Base-by-base conservation (phyloP, 2,113 vertebrate species). In the Brienomyrus longianalis region DNA sequence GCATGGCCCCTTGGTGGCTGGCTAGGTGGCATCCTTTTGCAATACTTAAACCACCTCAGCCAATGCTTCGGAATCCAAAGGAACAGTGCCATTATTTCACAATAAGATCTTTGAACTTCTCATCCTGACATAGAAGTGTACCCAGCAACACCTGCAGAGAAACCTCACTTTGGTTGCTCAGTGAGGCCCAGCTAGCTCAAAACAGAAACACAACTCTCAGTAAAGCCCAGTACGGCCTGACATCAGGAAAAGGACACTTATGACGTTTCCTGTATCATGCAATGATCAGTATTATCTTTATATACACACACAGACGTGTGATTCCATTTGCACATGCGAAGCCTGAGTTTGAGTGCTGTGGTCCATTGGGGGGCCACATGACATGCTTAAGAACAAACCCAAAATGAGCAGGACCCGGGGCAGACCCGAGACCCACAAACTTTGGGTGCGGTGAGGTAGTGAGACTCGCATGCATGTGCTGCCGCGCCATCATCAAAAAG, bases 401-500 rank as follows among this genome's bases (percentile, higher is more conserved):
- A 88, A 47, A 87, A 85, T 1, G 21, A 48, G 47, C 8, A n/a
- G 83, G 43, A n/a, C 43, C 19, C 19, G 39, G 48, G 15, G n/a
- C 10, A 7, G 17, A 51, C 31, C 54, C 3, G 1, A 56, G 51
- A 19, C 86, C 39, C 23, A 7, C 43, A 11, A 13, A 39, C 27
- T 62, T 88, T 88, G 86, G 86, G 21, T n/a, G 10, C 2, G 3
- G 87, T 23, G 39, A 54, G 83, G 50, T 23, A n/a, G 35, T n/a
- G 17, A n/a, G 35, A 66, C 48, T 56, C 43, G 59, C 85, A 84
- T 54, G 39, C 43, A 50, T 59, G 19, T 43, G 21, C 50, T 4
- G 87, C 91, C 95, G 94, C 94, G 95, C 95, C 91, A 59, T 92
- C 31, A 51, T 39, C 31, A n/a, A 43, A 86, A 50, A 39, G 83